Base-by-base conservation (phyloP, 2,113 vertebrate genomes). In the Anhinga anhinga region DNA sequence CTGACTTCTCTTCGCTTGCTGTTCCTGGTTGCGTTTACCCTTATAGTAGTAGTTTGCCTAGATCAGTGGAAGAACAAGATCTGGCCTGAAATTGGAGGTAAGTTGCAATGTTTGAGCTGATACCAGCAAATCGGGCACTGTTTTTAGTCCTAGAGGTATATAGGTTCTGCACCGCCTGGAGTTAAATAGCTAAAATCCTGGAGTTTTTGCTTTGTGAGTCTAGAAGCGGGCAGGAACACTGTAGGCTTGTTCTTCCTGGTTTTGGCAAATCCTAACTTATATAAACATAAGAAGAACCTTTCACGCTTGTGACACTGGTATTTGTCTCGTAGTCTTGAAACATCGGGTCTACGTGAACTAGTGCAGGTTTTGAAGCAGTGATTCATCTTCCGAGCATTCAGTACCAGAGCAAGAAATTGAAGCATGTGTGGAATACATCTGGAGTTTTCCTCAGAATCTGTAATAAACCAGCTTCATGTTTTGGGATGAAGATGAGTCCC, bases 51-150 rank as follows among this genome's bases (percentile, higher is more conserved):
- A 16, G 98, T 99, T 69, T 99, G 99, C 95, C 84, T 98, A 29
- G 99, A 99, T 96, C 98, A 98, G 55, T 99, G 99, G 99, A 99
- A 98, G 94, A 99, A 94, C 96, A 99, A 98, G 97, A 99, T 99
- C 94, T 99, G 99, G 99, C 99, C 99, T 69, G 97, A 98, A 97
- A 98, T 99, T 83, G 98, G 94, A 98, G 99, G 99, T 99, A 94
- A 97, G 97, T 95, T 90, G 10, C 40, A 78, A 34, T 11, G 9
- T 82, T 90, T 83, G 40, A 85, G 49, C 22, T 20, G 29, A 13
- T 58, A n/a, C 6, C 34, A 59, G 18, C 32, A 86, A 44, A 34
- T 42, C 8, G 18, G 42, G 40, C 2, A 0, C 19, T 0, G 0
- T 2, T 53, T 78, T 52, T 66, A 79, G 47, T 44, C 53, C 16